Conservation (phyloP, 2,888 invertebrate genomes). For the Pheosia tremula region DNA sequence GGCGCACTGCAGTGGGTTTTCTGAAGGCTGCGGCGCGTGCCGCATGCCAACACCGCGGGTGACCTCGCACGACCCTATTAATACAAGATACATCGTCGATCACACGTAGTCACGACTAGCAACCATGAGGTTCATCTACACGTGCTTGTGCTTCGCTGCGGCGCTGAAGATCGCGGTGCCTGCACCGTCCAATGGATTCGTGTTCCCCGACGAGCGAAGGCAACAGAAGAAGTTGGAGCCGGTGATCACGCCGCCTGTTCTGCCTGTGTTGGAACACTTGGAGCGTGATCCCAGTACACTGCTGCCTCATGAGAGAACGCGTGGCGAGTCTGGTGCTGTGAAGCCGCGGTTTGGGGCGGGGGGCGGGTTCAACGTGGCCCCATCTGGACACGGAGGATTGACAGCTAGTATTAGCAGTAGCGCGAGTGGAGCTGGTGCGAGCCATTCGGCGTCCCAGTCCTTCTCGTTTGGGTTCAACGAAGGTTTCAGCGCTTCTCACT, state of each 20-base stretch:
- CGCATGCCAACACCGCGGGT: conserved; percentile 78
- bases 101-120: conserved; percentile 67
- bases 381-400: conserved; percentile 70
- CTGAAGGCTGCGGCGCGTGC: conserved; percentile 83
- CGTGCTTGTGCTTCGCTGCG: conserved; percentile 56
- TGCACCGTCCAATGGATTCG: conserved; percentile 68
- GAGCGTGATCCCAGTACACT: conserved; percentile 80
- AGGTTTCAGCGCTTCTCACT: conserved; percentile 79
- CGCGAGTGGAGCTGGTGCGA: conserved; percentile 67
- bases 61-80: conserved; percentile 82
- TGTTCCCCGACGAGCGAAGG: conserved; percentile 71
- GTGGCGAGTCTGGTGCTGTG: conserved; percentile 38
- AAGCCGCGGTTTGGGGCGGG: conserved; percentile 71
- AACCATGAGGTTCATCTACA: conserved; percentile 73
- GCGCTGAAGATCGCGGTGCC: conserved; percentile 47
- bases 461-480: conserved; percentile 79
- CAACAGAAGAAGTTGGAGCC: conserved; percentile 70
- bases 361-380: conserved; percentile 71
- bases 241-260: conserved; percentile 77
- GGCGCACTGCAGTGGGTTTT: conserved; percentile 79
- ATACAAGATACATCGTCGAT: conserved; percentile 72
- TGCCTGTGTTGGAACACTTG: conserved; percentile 78
- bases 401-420: conserved; percentile 77
- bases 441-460: conserved; percentile 77
- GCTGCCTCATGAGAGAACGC: conserved; percentile 59